Percentiles rank a stretch among this genome's conserved stretches.
Evolutionary conservation across 2,888 invertebrate genomes (phyloP).

Genomic region (Polyploca ridens): DNA sequence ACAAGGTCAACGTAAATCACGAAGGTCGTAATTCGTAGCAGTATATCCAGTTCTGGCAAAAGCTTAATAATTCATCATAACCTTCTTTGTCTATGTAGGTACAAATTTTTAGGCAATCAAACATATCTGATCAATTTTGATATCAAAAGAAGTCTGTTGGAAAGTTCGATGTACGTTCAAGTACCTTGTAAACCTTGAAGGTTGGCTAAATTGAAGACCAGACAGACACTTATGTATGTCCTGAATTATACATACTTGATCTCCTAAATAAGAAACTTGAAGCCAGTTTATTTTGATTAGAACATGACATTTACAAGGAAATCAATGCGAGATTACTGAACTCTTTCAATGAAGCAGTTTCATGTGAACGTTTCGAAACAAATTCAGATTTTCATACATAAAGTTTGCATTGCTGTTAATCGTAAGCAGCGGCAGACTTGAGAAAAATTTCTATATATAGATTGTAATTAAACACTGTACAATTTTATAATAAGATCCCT

Average conservation of each 20-base stretch:
- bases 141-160: background rate
- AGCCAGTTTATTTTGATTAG: conserved; percentile 5
- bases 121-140: background rate
- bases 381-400: no score
- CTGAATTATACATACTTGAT: conserved; percentile 1
- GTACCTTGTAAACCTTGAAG: background rate
- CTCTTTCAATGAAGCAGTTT: background rate
- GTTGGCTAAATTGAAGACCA: background rate
- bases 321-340: background rate
- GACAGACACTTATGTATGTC: conserved; percentile 4
- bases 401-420: no score
- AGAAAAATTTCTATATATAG: no score
- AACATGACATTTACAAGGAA: background rate
- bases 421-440: no score
- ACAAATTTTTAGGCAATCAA: background rate
- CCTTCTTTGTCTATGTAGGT: background rate
- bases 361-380: background rate
- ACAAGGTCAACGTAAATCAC: conserved; percentile 34
- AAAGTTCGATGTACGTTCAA: background rate
- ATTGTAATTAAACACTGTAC: no score
- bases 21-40: conserved; percentile 24
- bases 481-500: no score
- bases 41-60: conserved; percentile 10
- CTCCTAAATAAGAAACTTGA: background rate
- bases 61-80: conserved; percentile 26